phyloP scores from a whole-genome alignment of 1,140 invertebrate genomes.

The Mya arenaria region DNA sequence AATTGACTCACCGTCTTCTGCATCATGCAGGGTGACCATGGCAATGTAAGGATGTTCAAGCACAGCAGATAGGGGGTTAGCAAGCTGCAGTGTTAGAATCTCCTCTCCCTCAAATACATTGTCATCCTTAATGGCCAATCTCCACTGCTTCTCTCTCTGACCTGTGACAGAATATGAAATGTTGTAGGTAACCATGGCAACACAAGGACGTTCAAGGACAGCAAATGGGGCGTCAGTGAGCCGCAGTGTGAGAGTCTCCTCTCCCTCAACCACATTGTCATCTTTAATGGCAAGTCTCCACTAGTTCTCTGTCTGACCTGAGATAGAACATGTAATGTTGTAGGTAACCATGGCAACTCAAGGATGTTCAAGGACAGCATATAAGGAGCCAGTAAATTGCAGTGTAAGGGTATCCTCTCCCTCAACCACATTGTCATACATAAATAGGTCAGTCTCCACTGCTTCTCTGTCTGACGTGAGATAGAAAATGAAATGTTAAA shows the following conservation, averaged over 20 bases:
- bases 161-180: too few relatives aligned
- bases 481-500: too few relatives aligned
- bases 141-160: constrained; percentile 79
- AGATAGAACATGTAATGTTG: too few relatives aligned
- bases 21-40: constrained; percentile 76
- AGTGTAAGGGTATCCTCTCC: too few relatives aligned
- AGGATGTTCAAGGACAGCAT: too few relatives aligned
- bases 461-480: too few relatives aligned
- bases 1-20: constrained; percentile 81
- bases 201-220: constrained; percentile 75
- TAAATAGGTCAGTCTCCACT: constrained; percentile 75
- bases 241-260: constrained; percentile 76
- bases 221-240: constrained; percentile 79
- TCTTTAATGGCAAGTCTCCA: too few relatives aligned
- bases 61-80: constrained; percentile 78
- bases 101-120: constrained; percentile 76
- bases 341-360: too few relatives aligned
- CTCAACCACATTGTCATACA: constrained; percentile 78
- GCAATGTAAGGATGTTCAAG: constrained; percentile 75
- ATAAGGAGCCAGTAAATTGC: too few relatives aligned
- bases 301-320: too few relatives aligned
- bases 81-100: constrained; percentile 73
- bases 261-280: too few relatives aligned
- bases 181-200: constrained; percentile 75
- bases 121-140: constrained; percentile 77